A percentile compares a stretch with the other conserved stretches of the same genome.
phyloP scores from a whole-genome alignment of 2,888 invertebrate species.

The Cremastinae sp. region DNA sequence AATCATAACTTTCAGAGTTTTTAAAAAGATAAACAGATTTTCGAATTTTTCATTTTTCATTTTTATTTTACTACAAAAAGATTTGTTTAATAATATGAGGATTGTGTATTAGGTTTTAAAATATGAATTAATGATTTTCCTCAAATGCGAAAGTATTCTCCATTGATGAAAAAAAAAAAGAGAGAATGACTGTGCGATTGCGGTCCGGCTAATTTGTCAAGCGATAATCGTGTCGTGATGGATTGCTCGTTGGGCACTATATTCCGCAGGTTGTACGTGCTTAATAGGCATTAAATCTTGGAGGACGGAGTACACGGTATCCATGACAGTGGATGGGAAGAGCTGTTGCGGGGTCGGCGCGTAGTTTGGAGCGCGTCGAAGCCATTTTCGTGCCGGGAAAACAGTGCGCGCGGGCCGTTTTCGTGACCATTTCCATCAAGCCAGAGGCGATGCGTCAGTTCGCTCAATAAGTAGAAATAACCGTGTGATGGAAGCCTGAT shows the following conservation, averaged over 20 bases:
- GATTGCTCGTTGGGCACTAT: slow-evolving; percentile 28
- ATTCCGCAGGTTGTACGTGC: slow-evolving; percentile 18
- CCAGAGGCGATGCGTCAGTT: slow-evolving; percentile 13
- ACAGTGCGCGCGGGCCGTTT: slow-evolving; percentile 54
- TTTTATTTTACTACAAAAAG: too few relatives aligned
- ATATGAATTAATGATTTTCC: too few relatives aligned
- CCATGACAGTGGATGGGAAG: slow-evolving; percentile 4
- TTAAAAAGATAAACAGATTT: too few relatives aligned
- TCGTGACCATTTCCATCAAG: slow-evolving; percentile 48
- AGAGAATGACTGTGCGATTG: too few relatives aligned
- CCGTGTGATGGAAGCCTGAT: slow-evolving; percentile 7
- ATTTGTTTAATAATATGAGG: too few relatives aligned
- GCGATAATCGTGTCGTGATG: slow-evolving; percentile 30
- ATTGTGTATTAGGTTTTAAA: too few relatives aligned
- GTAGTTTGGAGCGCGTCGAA: slow-evolving; percentile 20
- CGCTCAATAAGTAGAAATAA: slow-evolving; percentile 2
- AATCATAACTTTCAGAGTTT: too few relatives aligned
- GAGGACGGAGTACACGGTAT: slow-evolving; percentile 5
- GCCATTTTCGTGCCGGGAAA: slow-evolving; percentile 37
- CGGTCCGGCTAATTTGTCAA: slow-evolving; percentile 28
- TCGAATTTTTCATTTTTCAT: too few relatives aligned
- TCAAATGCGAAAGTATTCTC: too few relatives aligned
- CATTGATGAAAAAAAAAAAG: too few relatives aligned
- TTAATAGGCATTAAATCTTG: slow-evolving; percentile 7
- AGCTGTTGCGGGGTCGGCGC: slow-evolving; percentile 27